Evolutionary conservation across 2,888 invertebrate species (phyloP).

Genomic region (Stenodera caucasica): DNA sequence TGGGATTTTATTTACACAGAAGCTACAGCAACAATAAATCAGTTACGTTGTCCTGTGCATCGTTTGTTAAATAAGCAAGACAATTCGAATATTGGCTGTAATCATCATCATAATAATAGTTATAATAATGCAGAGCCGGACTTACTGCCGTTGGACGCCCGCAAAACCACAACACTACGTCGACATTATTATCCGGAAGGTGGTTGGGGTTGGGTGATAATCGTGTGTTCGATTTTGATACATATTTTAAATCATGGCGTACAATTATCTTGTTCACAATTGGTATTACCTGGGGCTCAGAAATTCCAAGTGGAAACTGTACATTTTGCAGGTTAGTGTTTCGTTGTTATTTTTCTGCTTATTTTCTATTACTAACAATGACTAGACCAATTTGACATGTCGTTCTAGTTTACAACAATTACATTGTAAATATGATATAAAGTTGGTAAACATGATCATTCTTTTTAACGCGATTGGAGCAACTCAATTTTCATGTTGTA

Average conservation of each 20-base stretch:
- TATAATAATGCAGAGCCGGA: slow-evolving; percentile 39
- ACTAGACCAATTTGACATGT: not conserved
- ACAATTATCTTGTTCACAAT: slow-evolving; percentile 67
- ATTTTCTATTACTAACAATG: no score
- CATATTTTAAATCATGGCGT: slow-evolving; percentile 75
- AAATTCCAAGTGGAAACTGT: slow-evolving; percentile 65
- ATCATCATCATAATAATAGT: slow-evolving; percentile 7
- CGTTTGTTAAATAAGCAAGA: slow-evolving; percentile 26
- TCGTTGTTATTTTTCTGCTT: not conserved
- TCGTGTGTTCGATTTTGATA: slow-evolving; percentile 71
- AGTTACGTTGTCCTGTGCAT: slow-evolving; percentile 40
- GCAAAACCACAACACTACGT: slow-evolving; percentile 56
- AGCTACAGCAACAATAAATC: slow-evolving; percentile 23
- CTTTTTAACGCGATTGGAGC: not conserved
- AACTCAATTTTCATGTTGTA: not conserved
- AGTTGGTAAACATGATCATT: not conserved
- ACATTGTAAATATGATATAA: not conserved
- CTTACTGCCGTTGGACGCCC: slow-evolving; percentile 51
- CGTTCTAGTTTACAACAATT: not conserved
- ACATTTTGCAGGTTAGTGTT: slow-evolving; percentile 67
- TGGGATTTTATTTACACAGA: slow-evolving; percentile 53
- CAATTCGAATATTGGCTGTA: slow-evolving; percentile 20
- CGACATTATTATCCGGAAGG: slow-evolving; percentile 85
- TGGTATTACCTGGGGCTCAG: slow-evolving; percentile 62
- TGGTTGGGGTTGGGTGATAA: slow-evolving; percentile 84